Evolutionary conservation across 1,140 invertebrate species (phyloP), one percentile per base, ranked within the genome.

Genomic region (Drosophila athabasca): DNA sequence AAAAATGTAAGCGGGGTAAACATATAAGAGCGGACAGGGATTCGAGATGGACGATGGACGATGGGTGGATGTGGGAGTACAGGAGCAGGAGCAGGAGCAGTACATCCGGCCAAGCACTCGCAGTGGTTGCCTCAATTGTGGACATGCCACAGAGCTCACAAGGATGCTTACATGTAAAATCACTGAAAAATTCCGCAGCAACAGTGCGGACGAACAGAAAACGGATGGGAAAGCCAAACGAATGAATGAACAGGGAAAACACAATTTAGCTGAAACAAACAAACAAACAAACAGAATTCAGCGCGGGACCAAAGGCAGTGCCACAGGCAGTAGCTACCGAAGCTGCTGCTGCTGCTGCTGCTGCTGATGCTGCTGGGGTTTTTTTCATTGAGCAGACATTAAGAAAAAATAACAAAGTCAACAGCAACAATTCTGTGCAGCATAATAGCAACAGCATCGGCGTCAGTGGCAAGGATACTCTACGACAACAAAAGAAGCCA

Each of bases 401-500:
- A 88, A 88, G 83, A 79, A 84, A 88, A 88, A 88, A 83, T 88
- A 85, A 87, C 83, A 87, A 83, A 88, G 82, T 88, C 83, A 87
- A 88, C 74, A 76, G 48, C 68, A 76, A 74, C 75, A 75, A 81
- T 85, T 53, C 62, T 73, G 60, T 73, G 76, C 55, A 68, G 67
- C 61, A 79, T 74, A 69, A 79, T 89, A 87, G 82, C 61, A 88
- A 89, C 83, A 79, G 72, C 79, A 84, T 79, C 72, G 83, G 76
- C 79, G 79, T 76, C 75, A 87, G 79, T 77, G 76, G 73, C 84
- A 89, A 89, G 84, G 68, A 88, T 87, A 76, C 79, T 76, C 76
- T 64, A 64, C 64, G 76, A 76, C 79, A 84, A 84, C 84, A 89
- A 88, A 84, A 89, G 84, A 83, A 88, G 76, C 84, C 83, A 89